Percentiles rank a stretch among this genome's conserved stretches.
Conservation (phyloP, 2,797 vertebrate species). For the Pseudochaenichthys georgianus region DNA sequence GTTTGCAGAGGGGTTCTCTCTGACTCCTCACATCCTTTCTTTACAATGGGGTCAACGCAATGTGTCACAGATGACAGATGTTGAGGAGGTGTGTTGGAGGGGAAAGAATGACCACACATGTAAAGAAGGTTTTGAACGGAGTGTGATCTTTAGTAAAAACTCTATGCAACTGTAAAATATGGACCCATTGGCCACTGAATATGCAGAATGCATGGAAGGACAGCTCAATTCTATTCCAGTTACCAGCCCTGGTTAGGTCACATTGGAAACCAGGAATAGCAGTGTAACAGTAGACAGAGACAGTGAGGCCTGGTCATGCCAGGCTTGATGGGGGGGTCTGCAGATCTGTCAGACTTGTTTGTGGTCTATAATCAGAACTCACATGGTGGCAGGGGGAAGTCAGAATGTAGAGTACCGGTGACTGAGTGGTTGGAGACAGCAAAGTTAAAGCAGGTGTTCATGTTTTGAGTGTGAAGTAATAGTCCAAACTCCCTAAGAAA, state of each 20-base stretch:
- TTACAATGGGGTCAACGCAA: constrained; percentile 46
- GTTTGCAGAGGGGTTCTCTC: constrained; percentile 48
- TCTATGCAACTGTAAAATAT: neutral
- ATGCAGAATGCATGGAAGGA: constrained; percentile 33
- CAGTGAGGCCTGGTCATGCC: constrained; percentile 63
- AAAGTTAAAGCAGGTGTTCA: constrained; percentile 44
- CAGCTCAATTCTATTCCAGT: constrained; percentile 56
- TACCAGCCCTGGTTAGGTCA: constrained; percentile 66
- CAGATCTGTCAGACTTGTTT: constrained; percentile 62
- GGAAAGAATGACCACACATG: neutral
- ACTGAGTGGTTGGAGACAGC: constrained; percentile 41
- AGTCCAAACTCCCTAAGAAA: constrained; percentile 3
- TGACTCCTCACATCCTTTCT: constrained; percentile 50
- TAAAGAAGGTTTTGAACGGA: neutral
- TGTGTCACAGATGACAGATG: constrained; percentile 60
- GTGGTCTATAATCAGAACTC: constrained; percentile 75
- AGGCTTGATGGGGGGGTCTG: constrained; percentile 45
- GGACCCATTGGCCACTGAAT: constrained; percentile 24
- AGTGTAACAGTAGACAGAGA: constrained; percentile 82
- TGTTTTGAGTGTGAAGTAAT: neutral
- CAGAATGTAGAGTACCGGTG: neutral
- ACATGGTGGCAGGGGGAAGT: constrained; percentile 45
- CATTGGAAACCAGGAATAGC: constrained; percentile 82
- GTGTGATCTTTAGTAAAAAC: neutral
- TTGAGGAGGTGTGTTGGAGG: neutral